These are phyloP conservation scores for Epistrophe grossulariae DNA, from an alignment of 2,888 invertebrate species.

Conservation along the genomic window DNA sequence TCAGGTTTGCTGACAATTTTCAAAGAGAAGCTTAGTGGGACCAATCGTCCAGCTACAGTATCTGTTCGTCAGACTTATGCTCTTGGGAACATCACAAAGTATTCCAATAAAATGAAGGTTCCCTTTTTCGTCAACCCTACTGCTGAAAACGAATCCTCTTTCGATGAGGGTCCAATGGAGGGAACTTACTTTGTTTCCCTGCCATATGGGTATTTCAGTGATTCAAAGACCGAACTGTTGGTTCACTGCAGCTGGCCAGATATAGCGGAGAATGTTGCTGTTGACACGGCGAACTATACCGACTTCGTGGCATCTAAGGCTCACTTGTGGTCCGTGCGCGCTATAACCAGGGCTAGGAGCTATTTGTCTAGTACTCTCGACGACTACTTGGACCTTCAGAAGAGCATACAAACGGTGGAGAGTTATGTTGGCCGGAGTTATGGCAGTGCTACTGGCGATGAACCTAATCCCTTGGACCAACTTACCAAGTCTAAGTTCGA, in stretches of 20 bases:
- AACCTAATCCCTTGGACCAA: conserved; percentile 87
- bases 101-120: conserved; percentile 60
- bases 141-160: conserved; percentile 72
- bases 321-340: conserved; percentile 90
- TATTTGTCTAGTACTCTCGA: conserved; percentile 90
- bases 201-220: conserved; percentile 93
- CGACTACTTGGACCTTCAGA: conserved; percentile 89
- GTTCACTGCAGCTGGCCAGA: conserved; percentile 94
- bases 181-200: conserved; percentile 86
- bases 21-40: conserved; percentile 93
- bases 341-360: conserved; percentile 88
- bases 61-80: conserved; percentile 89
- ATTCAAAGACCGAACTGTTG: conserved; percentile 91
- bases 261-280: conserved; percentile 92
- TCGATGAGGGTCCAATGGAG: conserved; percentile 77
- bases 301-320: conserved; percentile 93
- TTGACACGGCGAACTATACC: conserved; percentile 94
- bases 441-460: conserved; percentile 84
- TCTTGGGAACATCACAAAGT: conserved; percentile 82
- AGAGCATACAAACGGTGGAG: conserved; percentile 77
- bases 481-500: conserved; percentile 90
- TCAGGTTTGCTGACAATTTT: conserved; percentile 93
- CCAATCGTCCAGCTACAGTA: conserved; percentile 86
- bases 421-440: conserved; percentile 81
- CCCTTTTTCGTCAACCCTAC: conserved; percentile 77